Percentiles rank a stretch among this genome's conserved stretches.
Conservation (phyloP, 2,888 invertebrate genomes). For the Julus scanicus region DNA sequence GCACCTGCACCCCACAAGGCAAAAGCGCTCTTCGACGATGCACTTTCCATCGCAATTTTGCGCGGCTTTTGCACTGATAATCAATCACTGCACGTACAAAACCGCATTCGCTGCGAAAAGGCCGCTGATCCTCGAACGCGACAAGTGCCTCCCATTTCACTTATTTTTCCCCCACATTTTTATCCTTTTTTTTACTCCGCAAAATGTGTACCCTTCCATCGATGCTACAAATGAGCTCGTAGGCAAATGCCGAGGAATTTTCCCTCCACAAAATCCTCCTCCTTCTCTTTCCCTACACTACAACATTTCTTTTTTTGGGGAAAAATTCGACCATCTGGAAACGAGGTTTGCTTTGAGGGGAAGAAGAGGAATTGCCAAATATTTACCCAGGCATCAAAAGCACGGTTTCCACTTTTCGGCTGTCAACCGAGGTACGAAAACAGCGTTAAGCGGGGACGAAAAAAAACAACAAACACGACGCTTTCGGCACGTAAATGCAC, state of each 20-base stretch:
- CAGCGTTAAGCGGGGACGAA: background rate
- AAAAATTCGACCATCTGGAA: slow-evolving; percentile 22
- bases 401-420: slow-evolving; percentile 42
- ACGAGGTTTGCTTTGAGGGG: slow-evolving; percentile 18
- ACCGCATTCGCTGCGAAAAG: slow-evolving; percentile 32
- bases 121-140: slow-evolving; percentile 38
- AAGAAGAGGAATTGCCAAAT: slow-evolving; percentile 50
- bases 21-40: background rate
- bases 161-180: background rate
- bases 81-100: slow-evolving; percentile 49
- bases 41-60: slow-evolving; percentile 16
- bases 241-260: background rate
- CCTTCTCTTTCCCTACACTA: slow-evolving; percentile 52
- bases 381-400: slow-evolving; percentile 49
- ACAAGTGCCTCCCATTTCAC: slow-evolving; percentile 45
- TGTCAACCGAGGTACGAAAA: slow-evolving; percentile 31
- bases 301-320: slow-evolving; percentile 30
- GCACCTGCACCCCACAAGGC: slow-evolving; percentile 48
- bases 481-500: slow-evolving; percentile 18
- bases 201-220: background rate
- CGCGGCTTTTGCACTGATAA: slow-evolving; percentile 48
- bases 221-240: background rate
- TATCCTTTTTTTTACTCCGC: background rate
- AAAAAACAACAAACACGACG: background rate
- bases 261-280: background rate